Evolutionary conservation across 2,797 vertebrate genomes (phyloP).

Genomic region (Acropternis orthonyx): DNA sequence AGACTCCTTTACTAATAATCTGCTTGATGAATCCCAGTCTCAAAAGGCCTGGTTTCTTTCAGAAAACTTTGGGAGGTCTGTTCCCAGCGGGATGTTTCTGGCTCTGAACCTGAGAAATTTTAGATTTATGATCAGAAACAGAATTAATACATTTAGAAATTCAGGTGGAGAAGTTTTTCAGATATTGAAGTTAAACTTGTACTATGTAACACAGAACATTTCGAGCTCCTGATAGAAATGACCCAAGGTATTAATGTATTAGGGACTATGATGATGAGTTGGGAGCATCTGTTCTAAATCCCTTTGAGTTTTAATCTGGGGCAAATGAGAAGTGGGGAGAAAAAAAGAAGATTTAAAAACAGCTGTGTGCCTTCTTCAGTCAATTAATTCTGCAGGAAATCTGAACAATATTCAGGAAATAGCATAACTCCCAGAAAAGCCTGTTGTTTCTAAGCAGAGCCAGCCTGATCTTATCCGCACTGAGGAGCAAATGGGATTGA

Average conservation of each 20-base stretch:
- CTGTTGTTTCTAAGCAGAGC: constrained; percentile 45
- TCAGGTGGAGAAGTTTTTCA: neutral
- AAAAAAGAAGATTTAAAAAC: constrained; percentile 9
- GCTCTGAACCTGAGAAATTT: neutral
- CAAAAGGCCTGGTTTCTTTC: neutral
- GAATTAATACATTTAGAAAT: neutral
- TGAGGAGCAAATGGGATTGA: constrained; percentile 57
- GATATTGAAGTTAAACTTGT: neutral
- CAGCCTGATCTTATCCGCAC: neutral
- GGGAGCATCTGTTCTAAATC: neutral
- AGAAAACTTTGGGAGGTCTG: neutral
- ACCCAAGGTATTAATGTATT: neutral
- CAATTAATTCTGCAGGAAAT: constrained; percentile 2
- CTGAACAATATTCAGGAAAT: constrained; percentile 35
- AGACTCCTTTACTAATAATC: neutral
- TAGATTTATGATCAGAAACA: neutral
- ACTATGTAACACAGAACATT: rapidly evolving
- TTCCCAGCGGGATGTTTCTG: neutral
- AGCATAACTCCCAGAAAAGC: constrained; percentile 25
- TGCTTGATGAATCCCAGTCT: neutral
- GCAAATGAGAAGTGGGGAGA: neutral
- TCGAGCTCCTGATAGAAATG: neutral
- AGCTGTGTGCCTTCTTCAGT: neutral
- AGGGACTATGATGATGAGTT: neutral
- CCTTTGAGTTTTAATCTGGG: constrained; percentile 23